Base-by-base conservation (phyloP, 1,140 invertebrate genomes). In the Neodiprion fabricii region DNA sequence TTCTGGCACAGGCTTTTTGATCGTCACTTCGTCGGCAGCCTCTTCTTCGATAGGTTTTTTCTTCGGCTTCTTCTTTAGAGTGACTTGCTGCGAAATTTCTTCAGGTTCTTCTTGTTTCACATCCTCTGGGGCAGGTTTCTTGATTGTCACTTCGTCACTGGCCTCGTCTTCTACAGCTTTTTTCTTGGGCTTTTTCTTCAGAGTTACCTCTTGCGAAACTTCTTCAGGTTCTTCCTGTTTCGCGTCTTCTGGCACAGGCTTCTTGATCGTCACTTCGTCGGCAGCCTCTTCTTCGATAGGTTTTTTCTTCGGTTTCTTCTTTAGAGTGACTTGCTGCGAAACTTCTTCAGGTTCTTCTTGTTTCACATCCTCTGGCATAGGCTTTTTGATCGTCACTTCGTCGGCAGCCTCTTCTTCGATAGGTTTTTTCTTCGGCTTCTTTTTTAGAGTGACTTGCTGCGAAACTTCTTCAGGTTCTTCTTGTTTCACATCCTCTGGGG, bases 401-500 rank as follows among this genome's bases (percentile, higher is more conserved):
- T 82, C 85, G 66, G 70, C n/a, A 17, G 70, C 61, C 72, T 77
- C 76, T 76, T 76, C 80, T 49, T 81, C 74, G 28, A 76, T 75
- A 71, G 83, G 73, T 77, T 85, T 86, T 78, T 87, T 88, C 1
- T 87, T 84, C 74, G 89, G 88, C 76, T 85, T 85, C 67, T 77
- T 75, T 73, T 78, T 84, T 0, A 69, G 67, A 17, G 8, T 71
- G 74, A 79, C 75, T 85, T 85, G 73, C 14, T 85, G 85, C 68
- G 82, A 72, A 23, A 73, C 74, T 65, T 84, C 74, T 71, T 85
- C 83, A 7, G 77, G 67, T 61, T 21, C 75, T 28, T 79, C 79
- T 75, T 76, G 76, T 65, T 71, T 69, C 61, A 73, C 75, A 49
- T 74, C 72, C 9, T 73, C 66, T 8, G 28, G 49, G 7, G 14